Percentiles rank a stretch among this genome's conserved stretches.
phyloP scores from a whole-genome alignment of 2,797 vertebrate genomes.

The Cuniculus paca region DNA sequence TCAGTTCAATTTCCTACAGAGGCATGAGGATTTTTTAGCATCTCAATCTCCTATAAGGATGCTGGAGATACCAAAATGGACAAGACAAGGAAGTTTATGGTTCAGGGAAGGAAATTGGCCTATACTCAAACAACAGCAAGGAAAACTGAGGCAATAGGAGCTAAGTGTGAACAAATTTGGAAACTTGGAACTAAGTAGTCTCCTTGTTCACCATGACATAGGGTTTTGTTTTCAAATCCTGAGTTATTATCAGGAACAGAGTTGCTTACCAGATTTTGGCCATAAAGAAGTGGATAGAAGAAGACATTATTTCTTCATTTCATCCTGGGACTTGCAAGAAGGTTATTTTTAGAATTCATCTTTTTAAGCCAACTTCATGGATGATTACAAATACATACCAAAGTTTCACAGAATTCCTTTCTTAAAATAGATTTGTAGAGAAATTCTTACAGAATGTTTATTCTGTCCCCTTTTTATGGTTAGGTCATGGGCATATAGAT shows the following conservation, averaged over 20 bases:
- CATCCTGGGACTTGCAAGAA: background rate
- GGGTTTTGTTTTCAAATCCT: background rate
- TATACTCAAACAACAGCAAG: background rate
- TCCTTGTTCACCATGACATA: background rate
- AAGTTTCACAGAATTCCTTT: background rate
- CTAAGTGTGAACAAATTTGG: background rate
- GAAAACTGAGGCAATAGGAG: background rate
- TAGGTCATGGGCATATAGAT: background rate
- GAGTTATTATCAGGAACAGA: background rate
- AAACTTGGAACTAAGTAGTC: background rate
- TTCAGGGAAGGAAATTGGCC: background rate
- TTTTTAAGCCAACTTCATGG: background rate
- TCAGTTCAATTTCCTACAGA: background rate
- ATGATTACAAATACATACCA: background rate
- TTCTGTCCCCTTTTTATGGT: background rate
- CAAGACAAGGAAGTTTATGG: background rate
- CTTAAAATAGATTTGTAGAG: background rate
- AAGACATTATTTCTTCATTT: background rate
- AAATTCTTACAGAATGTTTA: background rate
- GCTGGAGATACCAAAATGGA: background rate
- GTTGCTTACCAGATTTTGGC: background rate
- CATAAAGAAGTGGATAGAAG: background rate
- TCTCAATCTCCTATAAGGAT: background rate
- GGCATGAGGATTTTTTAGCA: fast-evolving
- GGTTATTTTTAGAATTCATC: background rate